Evolutionary conservation across 2,113 vertebrate genomes (phyloP).

Genomic region (Archocentrus centrarchus): DNA sequence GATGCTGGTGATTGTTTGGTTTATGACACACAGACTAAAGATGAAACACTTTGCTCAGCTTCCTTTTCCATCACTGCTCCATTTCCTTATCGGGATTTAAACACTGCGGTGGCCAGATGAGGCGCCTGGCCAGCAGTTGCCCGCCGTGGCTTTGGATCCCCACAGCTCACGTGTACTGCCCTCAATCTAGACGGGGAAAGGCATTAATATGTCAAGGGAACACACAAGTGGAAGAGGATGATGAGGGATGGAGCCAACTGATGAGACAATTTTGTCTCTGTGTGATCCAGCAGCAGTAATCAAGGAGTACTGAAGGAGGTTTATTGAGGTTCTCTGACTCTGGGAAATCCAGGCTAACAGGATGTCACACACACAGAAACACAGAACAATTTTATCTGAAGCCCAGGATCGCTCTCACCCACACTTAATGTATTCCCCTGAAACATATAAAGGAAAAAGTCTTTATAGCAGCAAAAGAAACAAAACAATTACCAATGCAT

Average conservation of each 20-base stretch:
- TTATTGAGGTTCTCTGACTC: slow-evolving; percentile 34
- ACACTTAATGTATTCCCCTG: neutral
- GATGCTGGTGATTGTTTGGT: neutral
- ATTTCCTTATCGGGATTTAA: slow-evolving; percentile 39
- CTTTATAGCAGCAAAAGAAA: neutral
- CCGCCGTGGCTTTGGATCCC: slow-evolving; percentile 22
- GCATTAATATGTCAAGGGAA: slow-evolving; percentile 56
- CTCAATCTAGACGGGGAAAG: slow-evolving; percentile 48
- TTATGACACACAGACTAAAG: neutral
- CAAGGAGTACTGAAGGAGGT: slow-evolving; percentile 24
- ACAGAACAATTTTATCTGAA: slow-evolving; percentile 21
- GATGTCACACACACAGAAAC: slow-evolving; percentile 15
- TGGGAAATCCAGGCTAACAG: slow-evolving; percentile 48
- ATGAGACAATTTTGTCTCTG: slow-evolving; percentile 46
- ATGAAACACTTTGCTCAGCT: slow-evolving; percentile 6
- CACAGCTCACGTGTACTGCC: slow-evolving; percentile 58
- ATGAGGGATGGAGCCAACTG: slow-evolving; percentile 32
- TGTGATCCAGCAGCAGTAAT: slow-evolving; percentile 34
- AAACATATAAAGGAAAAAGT: neutral
- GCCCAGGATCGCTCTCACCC: neutral
- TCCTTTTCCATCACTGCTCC: slow-evolving; percentile 25
- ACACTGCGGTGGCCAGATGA: slow-evolving; percentile 35
- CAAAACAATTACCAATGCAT: neutral
- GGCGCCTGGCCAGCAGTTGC: slow-evolving; percentile 28
- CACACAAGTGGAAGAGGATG: slow-evolving; percentile 19